phyloP scores from a whole-genome alignment of 1,140 invertebrate species.

The Pseudomyrmex sp. region DNA sequence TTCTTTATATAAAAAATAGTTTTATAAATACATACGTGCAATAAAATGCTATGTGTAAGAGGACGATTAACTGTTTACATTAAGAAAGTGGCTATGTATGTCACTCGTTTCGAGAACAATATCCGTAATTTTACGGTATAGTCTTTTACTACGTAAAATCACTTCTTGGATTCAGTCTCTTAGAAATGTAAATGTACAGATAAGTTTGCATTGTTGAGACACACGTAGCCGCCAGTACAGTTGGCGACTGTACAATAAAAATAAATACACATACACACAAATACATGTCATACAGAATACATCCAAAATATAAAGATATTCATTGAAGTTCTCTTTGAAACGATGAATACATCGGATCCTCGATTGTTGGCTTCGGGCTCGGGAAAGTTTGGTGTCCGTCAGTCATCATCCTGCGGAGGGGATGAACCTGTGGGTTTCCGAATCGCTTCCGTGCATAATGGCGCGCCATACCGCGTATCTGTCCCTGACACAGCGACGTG shows the following conservation, averaged over 20 bases:
- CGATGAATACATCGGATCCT: background rate
- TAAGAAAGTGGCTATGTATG: no score
- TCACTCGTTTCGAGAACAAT: no score
- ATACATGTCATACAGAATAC: no score
- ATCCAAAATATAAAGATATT: background rate
- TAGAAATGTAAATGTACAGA: background rate
- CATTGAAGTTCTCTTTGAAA: background rate
- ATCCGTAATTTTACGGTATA: no score
- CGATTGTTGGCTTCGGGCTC: background rate
- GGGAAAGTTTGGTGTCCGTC: background rate
- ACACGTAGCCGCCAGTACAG: no score
- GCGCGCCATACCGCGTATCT: conserved; percentile 43
- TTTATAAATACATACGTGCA: background rate
- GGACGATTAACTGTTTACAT: background rate
- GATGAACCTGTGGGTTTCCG: background rate
- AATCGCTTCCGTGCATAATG: conserved; percentile 53
- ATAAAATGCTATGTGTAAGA: background rate
- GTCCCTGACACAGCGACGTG: conserved; percentile 51
- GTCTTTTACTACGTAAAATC: no score
- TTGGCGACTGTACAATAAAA: no score
- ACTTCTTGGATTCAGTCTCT: background rate
- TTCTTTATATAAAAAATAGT: background rate
- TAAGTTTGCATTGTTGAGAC: no score
- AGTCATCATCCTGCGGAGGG: background rate
- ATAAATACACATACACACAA: no score